Conservation (phyloP, 2,797 vertebrate species). For the Antennarius maculatus region DNA sequence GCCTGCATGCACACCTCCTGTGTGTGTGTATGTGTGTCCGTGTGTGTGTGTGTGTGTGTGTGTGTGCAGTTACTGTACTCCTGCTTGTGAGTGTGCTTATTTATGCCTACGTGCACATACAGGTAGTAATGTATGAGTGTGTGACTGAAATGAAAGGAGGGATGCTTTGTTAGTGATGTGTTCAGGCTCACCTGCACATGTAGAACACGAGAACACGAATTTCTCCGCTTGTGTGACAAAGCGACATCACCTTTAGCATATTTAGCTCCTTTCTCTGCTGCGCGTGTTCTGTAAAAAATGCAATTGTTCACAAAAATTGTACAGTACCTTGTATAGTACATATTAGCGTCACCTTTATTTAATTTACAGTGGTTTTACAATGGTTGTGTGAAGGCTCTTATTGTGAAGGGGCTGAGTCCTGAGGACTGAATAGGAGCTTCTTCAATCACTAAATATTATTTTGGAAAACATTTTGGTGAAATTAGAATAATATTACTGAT, state of each 20-base stretch:
- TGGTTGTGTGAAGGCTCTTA: conserved; percentile 8
- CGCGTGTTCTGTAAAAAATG: not conserved
- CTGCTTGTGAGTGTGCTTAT: conserved; percentile 49
- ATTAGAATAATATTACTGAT: too few species aligned
- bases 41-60: conserved; percentile 53
- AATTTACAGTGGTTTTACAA: not conserved
- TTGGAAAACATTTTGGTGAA: too few species aligned
- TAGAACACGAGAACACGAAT: conserved; percentile 48
- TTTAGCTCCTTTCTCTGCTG: conserved; percentile 14
- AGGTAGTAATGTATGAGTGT: conserved; percentile 41
- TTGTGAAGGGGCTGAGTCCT: conserved; percentile 6
- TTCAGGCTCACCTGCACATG: conserved; percentile 34
- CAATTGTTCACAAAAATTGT: not conserved
- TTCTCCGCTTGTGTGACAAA: conserved; percentile 25
- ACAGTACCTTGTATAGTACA: not conserved
- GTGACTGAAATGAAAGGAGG: conserved; percentile 10
- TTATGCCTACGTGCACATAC: conserved; percentile 65
- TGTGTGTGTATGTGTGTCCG: conserved; percentile 48
- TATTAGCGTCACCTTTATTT: too few species aligned
- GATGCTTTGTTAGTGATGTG: conserved; percentile 15
- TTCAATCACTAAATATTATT: too few species aligned
- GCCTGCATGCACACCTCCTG: conserved; percentile 73
- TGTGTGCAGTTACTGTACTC: conserved; percentile 59
- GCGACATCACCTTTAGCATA: conserved; percentile 46
- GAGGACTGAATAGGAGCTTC: too few species aligned